A percentile compares a stretch with the other conserved stretches of the same genome.
phyloP scores from a whole-genome alignment of 2,888 invertebrate species.

The Conus canariensis region DNA sequence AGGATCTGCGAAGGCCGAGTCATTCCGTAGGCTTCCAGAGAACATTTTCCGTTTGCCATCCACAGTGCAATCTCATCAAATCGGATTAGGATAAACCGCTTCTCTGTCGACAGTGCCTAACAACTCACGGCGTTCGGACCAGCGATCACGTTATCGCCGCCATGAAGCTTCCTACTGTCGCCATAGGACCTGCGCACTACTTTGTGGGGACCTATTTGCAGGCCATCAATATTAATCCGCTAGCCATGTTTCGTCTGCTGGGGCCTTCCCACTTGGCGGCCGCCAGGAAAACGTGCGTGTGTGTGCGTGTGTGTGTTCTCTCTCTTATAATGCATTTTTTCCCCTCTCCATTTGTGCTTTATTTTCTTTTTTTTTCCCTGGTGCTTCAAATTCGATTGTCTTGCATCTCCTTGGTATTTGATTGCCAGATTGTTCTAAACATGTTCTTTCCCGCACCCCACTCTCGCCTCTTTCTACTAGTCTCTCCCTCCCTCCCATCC shows the following conservation, averaged over 20 bases:
- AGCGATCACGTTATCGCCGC: constrained; percentile 32
- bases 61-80: neutral
- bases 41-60: neutral
- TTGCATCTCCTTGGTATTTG: too few relatives aligned
- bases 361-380: too few relatives aligned
- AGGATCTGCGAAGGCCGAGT: neutral
- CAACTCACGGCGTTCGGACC: neutral
- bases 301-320: neutral
- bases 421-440: neutral
- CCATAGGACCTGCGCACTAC: constrained; percentile 42
- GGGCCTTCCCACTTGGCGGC: too few relatives aligned
- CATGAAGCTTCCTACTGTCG: constrained; percentile 38
- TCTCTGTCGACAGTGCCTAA: constrained; percentile 14
- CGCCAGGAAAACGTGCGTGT: neutral
- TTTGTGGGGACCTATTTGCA: neutral
- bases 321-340: too few relatives aligned
- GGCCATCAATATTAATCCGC: constrained; percentile 18
- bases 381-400: too few relatives aligned
- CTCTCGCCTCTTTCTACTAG: neutral
- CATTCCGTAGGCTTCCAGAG: neutral
- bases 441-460: neutral
- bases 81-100: constrained; percentile 14
- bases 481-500: neutral
- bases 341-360: too few relatives aligned
- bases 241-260: neutral